Base-by-base conservation (phyloP, 2,888 invertebrate genomes). In the Eumacrocentrus americanus region DNA sequence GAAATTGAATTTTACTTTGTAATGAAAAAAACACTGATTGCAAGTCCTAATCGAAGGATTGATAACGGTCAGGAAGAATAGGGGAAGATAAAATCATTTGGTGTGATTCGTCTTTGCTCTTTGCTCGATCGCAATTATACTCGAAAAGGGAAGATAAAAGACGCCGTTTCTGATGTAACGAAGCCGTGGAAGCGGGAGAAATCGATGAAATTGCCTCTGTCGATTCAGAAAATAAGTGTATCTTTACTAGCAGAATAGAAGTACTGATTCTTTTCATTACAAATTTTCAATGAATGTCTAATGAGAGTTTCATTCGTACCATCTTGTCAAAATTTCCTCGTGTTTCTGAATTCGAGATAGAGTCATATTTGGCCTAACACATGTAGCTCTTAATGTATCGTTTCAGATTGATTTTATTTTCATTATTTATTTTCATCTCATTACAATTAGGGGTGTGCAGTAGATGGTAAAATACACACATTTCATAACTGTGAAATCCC, bases 61-160 rank as follows among this genome's bases (percentile, higher is more conserved):
- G 42, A 42, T 42, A 42, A 18, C n/a, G 20, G 20, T 42, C 6
- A 18, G 11, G 20, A 6, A n/a, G 46, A 51, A 20, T 54, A 57
- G 55, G 51, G 52, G 38, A 51, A 60, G 40, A 38, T 56, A 25
- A 63, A 65, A 63, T 66, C 55, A 38, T 64, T 29, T 12, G 34
- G 42, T 42, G 52, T 54, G 54, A 60, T 48, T 42, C 42, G 18
- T 42, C 9, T 7, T 9, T 11, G 18, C 16, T 6, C 2, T 16
- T 6, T 16, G 14, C 38, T 14, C 9, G 38, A 5, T 40, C 16
- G 16, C 38, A 40, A 40, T 40, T 40, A 40, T 40, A 2, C 14
- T 40, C 38, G 16, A 40, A 16, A 40, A 40, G n/a, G 14, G 16
- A 16, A 16, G 18, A 40, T 40, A 2, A 40, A 16, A 40, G 16